Base-by-base conservation (phyloP, 1,140 invertebrate genomes). In the Elymnias hypermnestra region DNA sequence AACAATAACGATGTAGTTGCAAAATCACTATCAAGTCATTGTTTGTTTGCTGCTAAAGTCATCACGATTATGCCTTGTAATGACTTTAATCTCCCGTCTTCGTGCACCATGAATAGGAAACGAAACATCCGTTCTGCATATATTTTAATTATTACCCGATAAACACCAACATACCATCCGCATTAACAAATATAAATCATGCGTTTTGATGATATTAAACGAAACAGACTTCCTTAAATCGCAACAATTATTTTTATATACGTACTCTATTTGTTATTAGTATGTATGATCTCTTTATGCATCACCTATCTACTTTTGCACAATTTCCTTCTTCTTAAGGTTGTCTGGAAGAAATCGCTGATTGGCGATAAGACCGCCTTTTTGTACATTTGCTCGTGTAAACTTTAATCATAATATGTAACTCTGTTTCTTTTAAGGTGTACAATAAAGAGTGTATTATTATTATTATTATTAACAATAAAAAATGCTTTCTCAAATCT, bases 21-120 rank as follows among this genome's bases (percentile, higher is more conserved):
- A 19, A 23, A 22, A 42, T 26, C 22, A 40, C 7, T 10, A 5
- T 45, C 33, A 12, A 15, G 22, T 70, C 72, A 73, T 70, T 57
- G 53, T 63, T 60, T 44, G 12, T 17, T 63, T n/a, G 59, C 65
- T 66, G 58, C 65, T 61, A 63, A 63, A 67, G 52, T 68, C 67
- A 69, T 73, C 67, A 66, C 64, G 54, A 65, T 70, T 62, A 64
- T n/a, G 56, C 55, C 45, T 49, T 62, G 58, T 69, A 72, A 74
- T 72, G 49, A 46, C 44, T 14, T 58, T 65, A 71, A 75, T 72
- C 56, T 53, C 31, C 37, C 35, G 44, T 29, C 25, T 25, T 53
- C 47, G 44, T 53, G 46, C 40, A 38, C 46, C 48, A 42, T 25
- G 33, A 31, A 37, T 53, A 54, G 59, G 55, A 54, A 62, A 29